Conservation (phyloP, 37 sponge, comb jelly and placozoan genomes). For the Spongia lamella region DNA sequence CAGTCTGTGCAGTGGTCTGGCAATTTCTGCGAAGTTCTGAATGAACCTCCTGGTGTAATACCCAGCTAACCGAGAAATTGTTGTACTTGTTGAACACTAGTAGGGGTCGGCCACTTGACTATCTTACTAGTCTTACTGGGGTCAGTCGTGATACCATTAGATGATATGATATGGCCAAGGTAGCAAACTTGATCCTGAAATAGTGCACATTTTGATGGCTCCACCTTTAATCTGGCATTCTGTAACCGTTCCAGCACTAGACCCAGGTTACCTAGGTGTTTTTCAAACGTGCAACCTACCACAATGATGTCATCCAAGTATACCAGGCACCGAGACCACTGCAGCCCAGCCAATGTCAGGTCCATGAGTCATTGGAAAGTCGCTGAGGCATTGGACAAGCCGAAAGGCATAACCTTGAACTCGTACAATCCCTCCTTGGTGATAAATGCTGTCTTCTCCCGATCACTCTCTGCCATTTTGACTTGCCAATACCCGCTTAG, state of each 20-base stretch:
- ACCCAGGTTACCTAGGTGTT: slow-evolving; percentile 12
- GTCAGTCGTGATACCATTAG: background rate
- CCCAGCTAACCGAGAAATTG: background rate
- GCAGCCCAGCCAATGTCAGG: background rate
- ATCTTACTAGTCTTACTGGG: background rate
- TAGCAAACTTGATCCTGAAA: no score
- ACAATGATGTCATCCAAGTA: slow-evolving; percentile 26
- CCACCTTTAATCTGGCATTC: slow-evolving; percentile 14
- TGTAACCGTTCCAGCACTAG: background rate
- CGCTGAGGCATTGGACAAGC: slow-evolving; percentile 11
- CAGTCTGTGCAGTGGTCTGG: background rate
- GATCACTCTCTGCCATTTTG: background rate
- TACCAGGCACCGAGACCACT: background rate
- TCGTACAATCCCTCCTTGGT: slow-evolving; percentile 20
- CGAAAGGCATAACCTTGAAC: slow-evolving; percentile 28
- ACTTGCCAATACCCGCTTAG: slow-evolving; percentile 16
- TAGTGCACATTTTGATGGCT: no score
- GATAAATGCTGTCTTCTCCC: slow-evolving; percentile 19
- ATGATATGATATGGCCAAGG: background rate
- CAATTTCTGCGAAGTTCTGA: background rate
- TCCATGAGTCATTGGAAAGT: slow-evolving; percentile 23
- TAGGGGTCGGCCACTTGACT: background rate
- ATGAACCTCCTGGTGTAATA: background rate
- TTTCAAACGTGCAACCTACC: background rate
- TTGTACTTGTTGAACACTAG: background rate